phyloP scores from a whole-genome alignment of 37 sponge, comb jelly and placozoan genomes.

The Mnemiopsis leidyi region DNA sequence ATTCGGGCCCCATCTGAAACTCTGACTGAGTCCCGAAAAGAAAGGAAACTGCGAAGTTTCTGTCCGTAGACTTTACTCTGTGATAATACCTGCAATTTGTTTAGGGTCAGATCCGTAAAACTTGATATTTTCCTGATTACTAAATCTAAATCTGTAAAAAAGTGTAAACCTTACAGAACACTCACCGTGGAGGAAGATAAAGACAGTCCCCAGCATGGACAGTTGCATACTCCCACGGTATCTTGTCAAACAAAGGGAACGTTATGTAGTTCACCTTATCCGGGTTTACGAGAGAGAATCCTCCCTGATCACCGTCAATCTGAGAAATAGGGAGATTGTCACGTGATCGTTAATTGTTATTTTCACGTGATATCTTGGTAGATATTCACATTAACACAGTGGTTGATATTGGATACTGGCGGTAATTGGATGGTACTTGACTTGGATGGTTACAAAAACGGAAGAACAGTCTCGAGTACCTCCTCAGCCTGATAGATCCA shows the following conservation, averaged over 20 bases:
- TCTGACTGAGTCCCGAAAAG: slow-evolving; percentile 62
- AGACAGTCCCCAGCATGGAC: slow-evolving; percentile 69
- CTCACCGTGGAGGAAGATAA: slow-evolving; percentile 58
- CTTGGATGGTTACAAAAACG: too few species aligned
- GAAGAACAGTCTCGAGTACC: too few species aligned
- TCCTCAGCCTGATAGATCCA: slow-evolving; percentile 66
- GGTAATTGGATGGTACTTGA: too few species aligned
- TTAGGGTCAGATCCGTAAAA: too few species aligned
- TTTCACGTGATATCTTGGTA: too few species aligned
- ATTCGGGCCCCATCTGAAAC: slow-evolving; percentile 5
- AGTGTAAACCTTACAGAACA: too few species aligned
- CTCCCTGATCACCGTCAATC: slow-evolving; percentile 65
- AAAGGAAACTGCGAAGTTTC: slow-evolving; percentile 68
- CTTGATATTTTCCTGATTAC: too few species aligned
- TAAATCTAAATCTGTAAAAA: background rate
- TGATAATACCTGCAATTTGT: slow-evolving; percentile 54
- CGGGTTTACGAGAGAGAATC: slow-evolving; percentile 66
- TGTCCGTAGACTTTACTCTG: slow-evolving; percentile 55
- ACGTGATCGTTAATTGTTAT: slow-evolving; percentile 4
- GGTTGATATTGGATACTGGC: too few species aligned
- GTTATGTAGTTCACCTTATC: slow-evolving; percentile 64
- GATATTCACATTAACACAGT: too few species aligned
- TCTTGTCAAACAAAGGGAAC: slow-evolving; percentile 44
- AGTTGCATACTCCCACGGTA: slow-evolving; percentile 67
- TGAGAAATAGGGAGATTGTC: background rate